Evolutionary conservation across 2,113 vertebrate genomes (phyloP).

Genomic region (Rhabdomys dilectus): DNA sequence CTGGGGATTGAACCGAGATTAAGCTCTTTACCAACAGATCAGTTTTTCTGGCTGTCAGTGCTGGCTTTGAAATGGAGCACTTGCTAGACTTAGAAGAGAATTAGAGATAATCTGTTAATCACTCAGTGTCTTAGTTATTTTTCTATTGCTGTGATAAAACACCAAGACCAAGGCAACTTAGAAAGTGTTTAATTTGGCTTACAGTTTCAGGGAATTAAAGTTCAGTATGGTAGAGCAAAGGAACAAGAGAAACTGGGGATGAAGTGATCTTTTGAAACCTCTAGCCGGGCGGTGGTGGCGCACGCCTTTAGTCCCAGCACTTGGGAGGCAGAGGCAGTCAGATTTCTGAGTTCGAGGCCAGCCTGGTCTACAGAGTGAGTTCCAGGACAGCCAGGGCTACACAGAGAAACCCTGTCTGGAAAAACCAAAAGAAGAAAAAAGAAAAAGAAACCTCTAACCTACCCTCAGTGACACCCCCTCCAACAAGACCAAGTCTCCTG

Average conservation of each 20-base stretch:
- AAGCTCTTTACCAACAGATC: not conserved
- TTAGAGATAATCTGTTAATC: conserved; percentile 18
- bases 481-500: not conserved
- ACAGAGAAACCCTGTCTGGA: no score
- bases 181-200: not conserved
- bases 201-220: not conserved
- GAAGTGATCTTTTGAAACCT: not conserved
- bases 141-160: not conserved
- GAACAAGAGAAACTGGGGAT: not conserved
- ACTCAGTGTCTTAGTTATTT: not conserved
- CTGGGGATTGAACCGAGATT: no score
- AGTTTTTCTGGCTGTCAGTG: not conserved
- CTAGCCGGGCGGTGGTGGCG: no score
- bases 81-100: not conserved
- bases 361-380: no score
- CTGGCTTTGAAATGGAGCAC: conserved; percentile 13
- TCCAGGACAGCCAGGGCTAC: no score
- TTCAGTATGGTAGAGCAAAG: not conserved
- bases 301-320: no score
- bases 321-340: no score
- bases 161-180: not conserved
- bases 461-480: not conserved
- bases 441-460: no score
- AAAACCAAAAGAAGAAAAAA: no score
- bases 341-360: no score